phyloP scores from a whole-genome alignment of 2,888 invertebrate genomes.

The Philopedon plagiatum region DNA sequence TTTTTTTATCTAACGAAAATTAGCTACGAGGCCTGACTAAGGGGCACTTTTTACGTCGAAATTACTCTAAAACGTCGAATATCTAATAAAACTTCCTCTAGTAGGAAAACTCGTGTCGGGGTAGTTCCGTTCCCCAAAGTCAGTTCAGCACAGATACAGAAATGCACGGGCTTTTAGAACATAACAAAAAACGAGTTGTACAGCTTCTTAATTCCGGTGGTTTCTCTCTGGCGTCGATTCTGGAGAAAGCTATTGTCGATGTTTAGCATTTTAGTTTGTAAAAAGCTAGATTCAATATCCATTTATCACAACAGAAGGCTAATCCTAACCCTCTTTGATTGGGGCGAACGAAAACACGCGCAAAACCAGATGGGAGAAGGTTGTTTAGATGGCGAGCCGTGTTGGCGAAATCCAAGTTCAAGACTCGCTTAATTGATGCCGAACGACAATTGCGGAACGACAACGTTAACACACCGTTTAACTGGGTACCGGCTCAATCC shows the following conservation, averaged over 20 bases:
- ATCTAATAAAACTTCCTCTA: constrained; percentile 23
- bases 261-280: constrained; percentile 76
- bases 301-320: constrained; percentile 63
- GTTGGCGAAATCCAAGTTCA: constrained; percentile 61
- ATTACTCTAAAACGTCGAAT: constrained; percentile 9
- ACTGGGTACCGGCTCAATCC: constrained; percentile 1
- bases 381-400: constrained; percentile 59
- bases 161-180: constrained; percentile 75
- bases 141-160: constrained; percentile 30
- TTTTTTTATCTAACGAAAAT: not conserved
- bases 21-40: not conserved
- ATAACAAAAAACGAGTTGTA: constrained; percentile 91
- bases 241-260: constrained; percentile 83
- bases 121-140: constrained; percentile 27
- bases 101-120: constrained; percentile 23
- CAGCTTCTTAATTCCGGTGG: constrained; percentile 88
- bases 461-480: constrained; percentile 30
- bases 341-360: constrained; percentile 49
- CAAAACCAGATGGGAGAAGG: constrained; percentile 35
- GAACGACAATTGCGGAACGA: constrained; percentile 6
- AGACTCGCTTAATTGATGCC: not conserved
- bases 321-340: constrained; percentile 54
- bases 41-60: constrained; percentile 12
- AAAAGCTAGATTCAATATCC: constrained; percentile 67
- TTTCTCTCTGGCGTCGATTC: constrained; percentile 86